A percentile compares a stretch with the other conserved stretches of the same genome.
Evolutionary conservation across 1,140 invertebrate genomes (phyloP).

Genomic region (Caenorhabditis briggsae): DNA sequence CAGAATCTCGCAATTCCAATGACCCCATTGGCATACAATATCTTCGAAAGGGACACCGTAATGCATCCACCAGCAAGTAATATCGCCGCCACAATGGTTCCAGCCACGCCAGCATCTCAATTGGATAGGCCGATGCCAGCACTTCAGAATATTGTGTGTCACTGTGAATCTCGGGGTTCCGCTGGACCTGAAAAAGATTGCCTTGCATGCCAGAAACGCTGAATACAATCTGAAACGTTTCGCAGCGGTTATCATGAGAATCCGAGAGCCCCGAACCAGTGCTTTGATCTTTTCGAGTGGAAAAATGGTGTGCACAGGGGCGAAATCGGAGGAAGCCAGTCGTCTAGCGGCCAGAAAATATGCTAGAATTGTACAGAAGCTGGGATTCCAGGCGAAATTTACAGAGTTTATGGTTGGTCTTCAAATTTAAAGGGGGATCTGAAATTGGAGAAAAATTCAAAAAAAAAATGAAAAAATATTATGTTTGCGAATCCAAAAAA

Average conservation of each 20-base stretch:
- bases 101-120: constrained; percentile 52
- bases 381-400: constrained; percentile 98
- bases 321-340: constrained; percentile 97
- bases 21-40: constrained; percentile 51
- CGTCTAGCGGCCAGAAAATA: constrained; percentile 96
- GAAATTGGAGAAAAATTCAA: neutral
- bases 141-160: constrained; percentile 77
- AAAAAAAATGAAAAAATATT: neutral
- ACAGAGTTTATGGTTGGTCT: constrained; percentile 89
- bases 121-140: constrained; percentile 71
- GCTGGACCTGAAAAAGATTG: constrained; percentile 96
- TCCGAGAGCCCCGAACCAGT: constrained; percentile 95
- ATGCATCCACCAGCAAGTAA: constrained; percentile 43
- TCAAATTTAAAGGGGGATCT: neutral
- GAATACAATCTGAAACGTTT: constrained; percentile 99
- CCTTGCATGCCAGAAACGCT: constrained; percentile 97
- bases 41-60: neutral
- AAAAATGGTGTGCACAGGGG: constrained; percentile 99
- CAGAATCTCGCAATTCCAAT: constrained; percentile 62
- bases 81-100: constrained; percentile 41
- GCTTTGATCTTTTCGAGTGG: constrained; percentile 99
- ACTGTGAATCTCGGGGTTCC: constrained; percentile 81
- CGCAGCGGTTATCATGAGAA: constrained; percentile 99
- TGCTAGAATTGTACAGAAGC: constrained; percentile 98
- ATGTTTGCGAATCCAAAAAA: too few relatives aligned